Conservation (phyloP, 2,888 invertebrate genomes). For the Campoletis raptor region DNA sequence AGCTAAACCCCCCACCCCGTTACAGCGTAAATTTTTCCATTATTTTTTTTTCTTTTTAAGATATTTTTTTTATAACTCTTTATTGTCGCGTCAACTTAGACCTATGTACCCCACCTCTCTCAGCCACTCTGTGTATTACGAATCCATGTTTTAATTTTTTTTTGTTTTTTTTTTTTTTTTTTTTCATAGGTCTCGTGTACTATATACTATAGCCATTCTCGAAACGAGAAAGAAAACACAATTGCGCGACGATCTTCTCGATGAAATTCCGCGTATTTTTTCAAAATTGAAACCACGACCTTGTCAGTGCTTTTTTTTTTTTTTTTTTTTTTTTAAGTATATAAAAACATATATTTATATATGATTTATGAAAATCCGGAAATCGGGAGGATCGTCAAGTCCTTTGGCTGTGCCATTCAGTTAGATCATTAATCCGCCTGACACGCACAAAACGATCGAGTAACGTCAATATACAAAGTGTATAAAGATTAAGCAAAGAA, state of each 20-base stretch:
- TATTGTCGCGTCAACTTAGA: conserved; percentile 64
- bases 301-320: no score
- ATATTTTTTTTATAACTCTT: conserved; percentile 46
- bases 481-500: conserved; percentile 25
- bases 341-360: conserved; percentile 16
- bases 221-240: conserved; percentile 22
- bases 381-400: conserved; percentile 76
- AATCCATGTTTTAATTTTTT: conserved; percentile 10
- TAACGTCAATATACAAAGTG: conserved; percentile 41
- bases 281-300: background rate
- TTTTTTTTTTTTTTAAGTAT: conserved; percentile 10
- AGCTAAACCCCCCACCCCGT: conserved; percentile 78
- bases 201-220: conserved; percentile 25
- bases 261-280: background rate
- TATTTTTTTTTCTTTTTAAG: conserved; percentile 55
- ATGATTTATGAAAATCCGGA: background rate
- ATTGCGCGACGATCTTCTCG: conserved; percentile 16
- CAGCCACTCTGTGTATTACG: conserved; percentile 32
- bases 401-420: conserved; percentile 84
- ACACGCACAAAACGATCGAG: conserved; percentile 73
- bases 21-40: conserved; percentile 63
- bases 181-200: conserved; percentile 4
- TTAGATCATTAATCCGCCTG: conserved; percentile 79
- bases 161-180: conserved; percentile 26
- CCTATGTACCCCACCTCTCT: conserved; percentile 49